A percentile compares a stretch with the other conserved stretches of the same genome.
These are phyloP conservation scores for Jacana jacana DNA, from an alignment of 2,113 vertebrate species.

Conservation along the genomic window DNA sequence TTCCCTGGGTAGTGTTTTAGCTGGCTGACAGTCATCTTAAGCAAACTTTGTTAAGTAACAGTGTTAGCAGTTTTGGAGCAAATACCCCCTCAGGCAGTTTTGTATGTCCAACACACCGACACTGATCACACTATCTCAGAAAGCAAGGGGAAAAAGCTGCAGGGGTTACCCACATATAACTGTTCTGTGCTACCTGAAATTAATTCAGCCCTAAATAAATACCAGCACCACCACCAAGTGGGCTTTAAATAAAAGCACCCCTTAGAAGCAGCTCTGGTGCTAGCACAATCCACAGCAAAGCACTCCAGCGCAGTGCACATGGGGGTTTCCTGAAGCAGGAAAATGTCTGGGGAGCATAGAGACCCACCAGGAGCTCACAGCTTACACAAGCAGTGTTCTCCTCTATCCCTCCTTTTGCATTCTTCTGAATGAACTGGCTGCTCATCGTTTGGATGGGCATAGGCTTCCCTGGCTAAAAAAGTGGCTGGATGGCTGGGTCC, in stretches of 20 bases:
- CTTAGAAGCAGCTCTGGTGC: neutral
- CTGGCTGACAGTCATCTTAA: neutral
- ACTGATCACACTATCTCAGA: neutral
- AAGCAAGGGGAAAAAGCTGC: neutral
- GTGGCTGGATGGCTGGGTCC: no score
- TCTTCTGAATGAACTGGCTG: neutral
- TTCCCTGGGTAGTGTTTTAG: neutral
- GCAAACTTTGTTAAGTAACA: no score
- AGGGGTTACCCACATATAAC: neutral
- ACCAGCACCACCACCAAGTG: neutral
- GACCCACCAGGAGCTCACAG: neutral
- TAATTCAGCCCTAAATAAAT: neutral
- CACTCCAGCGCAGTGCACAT: fast-evolving
- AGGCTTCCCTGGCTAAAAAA: neutral
- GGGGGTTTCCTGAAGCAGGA: neutral
- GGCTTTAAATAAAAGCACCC: neutral
- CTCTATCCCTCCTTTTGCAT: no score
- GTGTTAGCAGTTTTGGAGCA: no score
- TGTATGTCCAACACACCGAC: neutral
- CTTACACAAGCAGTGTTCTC: no score
- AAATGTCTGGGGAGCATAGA: neutral
- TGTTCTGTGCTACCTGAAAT: neutral
- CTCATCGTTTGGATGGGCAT: neutral
- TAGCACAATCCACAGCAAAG: fast-evolving
- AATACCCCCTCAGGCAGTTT: no score